Conservation (phyloP, 2,113 vertebrate species). For the Corythaeola cristata region DNA sequence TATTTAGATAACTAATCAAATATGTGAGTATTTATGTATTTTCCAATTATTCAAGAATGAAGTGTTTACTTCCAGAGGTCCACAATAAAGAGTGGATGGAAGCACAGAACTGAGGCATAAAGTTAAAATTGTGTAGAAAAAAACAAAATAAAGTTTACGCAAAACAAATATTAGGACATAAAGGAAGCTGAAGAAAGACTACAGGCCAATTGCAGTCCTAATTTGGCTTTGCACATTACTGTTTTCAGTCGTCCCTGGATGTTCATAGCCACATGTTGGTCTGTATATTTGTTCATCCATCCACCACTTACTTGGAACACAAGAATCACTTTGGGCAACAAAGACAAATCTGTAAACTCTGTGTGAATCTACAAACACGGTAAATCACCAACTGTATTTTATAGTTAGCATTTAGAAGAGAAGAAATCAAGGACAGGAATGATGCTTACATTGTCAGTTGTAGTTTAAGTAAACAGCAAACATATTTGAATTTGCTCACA, state of each 20-base stretch:
- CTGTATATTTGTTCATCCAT: background rate
- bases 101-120: background rate
- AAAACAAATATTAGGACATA: background rate
- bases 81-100: background rate
- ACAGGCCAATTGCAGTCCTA: rapidly evolving
- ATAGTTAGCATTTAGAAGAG: background rate
- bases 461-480: background rate
- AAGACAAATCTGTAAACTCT: background rate
- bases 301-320: background rate
- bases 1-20: background rate
- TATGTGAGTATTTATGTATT: background rate
- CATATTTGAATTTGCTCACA: background rate
- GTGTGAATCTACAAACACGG: background rate
- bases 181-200: background rate
- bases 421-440: background rate
- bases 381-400: background rate
- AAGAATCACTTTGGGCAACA: background rate
- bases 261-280: background rate
- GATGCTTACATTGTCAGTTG: background rate
- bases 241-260: background rate
- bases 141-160: background rate
- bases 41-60: background rate
- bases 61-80: background rate
- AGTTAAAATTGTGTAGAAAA: background rate
- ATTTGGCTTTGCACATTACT: background rate